These are phyloP conservation scores for Sminthurides bifidus DNA, from an alignment of 1,140 invertebrate genomes.

Conservation along the genomic window DNA sequence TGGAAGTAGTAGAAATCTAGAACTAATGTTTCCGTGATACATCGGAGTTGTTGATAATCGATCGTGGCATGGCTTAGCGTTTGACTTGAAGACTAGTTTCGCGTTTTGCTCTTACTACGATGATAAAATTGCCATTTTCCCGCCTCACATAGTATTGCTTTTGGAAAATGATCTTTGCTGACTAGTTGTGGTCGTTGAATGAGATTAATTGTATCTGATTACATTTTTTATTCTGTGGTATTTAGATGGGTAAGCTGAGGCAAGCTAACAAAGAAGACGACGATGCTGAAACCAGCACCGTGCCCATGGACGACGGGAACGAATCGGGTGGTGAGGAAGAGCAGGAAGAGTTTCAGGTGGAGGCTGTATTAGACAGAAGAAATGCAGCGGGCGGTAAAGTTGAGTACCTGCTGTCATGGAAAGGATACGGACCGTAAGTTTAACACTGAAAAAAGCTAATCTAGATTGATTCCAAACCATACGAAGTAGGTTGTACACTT, in stretches of 20 bases:
- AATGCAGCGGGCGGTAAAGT: slow-evolving; percentile 60
- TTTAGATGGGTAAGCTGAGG: not conserved
- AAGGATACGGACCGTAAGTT: slow-evolving; percentile 50
- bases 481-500: too few relatives aligned
- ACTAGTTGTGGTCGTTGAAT: not conserved
- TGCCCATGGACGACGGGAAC: not conserved
- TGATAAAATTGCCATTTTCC: too few relatives aligned
- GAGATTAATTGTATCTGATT: not conserved
- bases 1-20: too few relatives aligned
- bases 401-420: slow-evolving; percentile 84
- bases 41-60: too few relatives aligned
- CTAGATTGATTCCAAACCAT: not conserved
- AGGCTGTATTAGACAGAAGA: slow-evolving; percentile 72
- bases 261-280: not conserved
- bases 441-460: not conserved
- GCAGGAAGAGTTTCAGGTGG: slow-evolving; percentile 41
- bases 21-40: too few relatives aligned
- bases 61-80: too few relatives aligned
- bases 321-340: not conserved
- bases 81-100: too few relatives aligned
- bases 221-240: not conserved
- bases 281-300: not conserved
- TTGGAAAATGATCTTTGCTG: too few relatives aligned
- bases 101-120: too few relatives aligned
- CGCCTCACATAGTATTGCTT: too few relatives aligned